Percentiles rank a stretch among this genome's conserved stretches.
These are phyloP conservation scores for Phodopus roborovskii DNA, from an alignment of 2,113 vertebrate genomes.

Conservation along the genomic window DNA sequence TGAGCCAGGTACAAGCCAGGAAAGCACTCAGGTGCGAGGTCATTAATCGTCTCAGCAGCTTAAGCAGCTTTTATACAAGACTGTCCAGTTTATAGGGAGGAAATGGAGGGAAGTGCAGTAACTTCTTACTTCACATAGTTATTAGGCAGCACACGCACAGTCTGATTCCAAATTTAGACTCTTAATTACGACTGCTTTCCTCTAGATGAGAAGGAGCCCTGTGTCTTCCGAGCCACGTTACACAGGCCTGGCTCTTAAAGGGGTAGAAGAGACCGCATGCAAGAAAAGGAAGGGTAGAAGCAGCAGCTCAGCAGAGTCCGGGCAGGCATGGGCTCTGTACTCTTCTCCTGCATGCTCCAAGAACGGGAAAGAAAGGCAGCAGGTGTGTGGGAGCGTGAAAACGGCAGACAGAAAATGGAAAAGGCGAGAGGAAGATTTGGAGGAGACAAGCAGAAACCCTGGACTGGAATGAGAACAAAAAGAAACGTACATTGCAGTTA, in stretches of 20 bases:
- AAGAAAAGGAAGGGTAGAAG: background rate
- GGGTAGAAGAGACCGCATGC: background rate
- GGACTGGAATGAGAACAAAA: background rate
- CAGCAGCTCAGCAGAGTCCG: background rate
- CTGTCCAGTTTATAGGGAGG: background rate
- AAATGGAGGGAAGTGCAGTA: background rate
- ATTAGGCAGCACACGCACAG: background rate
- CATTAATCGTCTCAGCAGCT: background rate
- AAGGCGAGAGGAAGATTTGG: background rate
- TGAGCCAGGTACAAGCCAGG: background rate
- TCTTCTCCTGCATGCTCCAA: background rate
- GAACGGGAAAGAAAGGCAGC: background rate
- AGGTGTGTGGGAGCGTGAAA: background rate
- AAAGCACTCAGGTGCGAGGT: background rate
- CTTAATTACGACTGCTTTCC: background rate
- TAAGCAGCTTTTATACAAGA: background rate
- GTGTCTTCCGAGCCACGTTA: background rate
- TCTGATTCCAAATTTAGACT: background rate
- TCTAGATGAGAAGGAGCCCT: background rate
- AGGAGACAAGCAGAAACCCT: constrained; percentile 29
- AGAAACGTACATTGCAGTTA: background rate
- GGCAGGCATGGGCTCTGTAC: background rate
- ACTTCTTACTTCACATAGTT: background rate
- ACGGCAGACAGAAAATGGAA: background rate
- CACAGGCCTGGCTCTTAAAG: background rate